Percentiles rank a stretch among this genome's conserved stretches.
Evolutionary conservation across 2,888 invertebrate genomes (phyloP).

Genomic region (Megamerina dolium): DNA sequence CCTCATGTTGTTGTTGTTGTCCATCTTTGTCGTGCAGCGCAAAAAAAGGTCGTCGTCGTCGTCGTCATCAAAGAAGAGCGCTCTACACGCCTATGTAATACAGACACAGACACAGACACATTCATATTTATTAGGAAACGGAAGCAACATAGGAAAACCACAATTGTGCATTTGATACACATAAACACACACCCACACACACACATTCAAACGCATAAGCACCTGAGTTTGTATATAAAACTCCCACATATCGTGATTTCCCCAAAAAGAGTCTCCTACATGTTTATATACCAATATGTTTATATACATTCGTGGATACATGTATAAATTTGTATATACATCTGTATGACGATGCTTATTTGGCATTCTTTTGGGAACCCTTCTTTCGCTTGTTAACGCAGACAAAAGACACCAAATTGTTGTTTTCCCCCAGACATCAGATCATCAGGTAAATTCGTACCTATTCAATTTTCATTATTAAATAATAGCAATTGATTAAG

Average conservation of each 20-base stretch:
- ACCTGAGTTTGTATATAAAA: too few relatives aligned
- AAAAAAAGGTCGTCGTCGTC: background rate
- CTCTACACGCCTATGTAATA: too few relatives aligned
- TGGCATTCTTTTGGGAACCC: background rate
- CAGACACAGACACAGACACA: too few relatives aligned
- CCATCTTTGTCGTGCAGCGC: background rate
- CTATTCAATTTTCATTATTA: conserved; percentile 42
- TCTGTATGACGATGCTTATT: conserved; percentile 2
- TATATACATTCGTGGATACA: too few relatives aligned
- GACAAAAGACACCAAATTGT: conserved; percentile 16
- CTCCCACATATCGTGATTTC: too few relatives aligned
- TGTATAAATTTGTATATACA: background rate
- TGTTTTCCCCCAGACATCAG: too few relatives aligned
- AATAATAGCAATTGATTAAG: conserved; percentile 34
- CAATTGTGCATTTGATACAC: conserved; percentile 33
- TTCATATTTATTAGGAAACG: too few relatives aligned
- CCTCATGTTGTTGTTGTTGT: conserved; percentile 1
- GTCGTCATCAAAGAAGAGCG: background rate
- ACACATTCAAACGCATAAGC: too few relatives aligned
- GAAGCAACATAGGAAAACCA: conserved; percentile 43
- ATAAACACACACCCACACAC: conserved; percentile 9
- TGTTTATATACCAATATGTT: too few relatives aligned
- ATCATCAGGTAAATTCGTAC: conserved; percentile 18
- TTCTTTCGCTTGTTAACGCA: conserved; percentile 4
- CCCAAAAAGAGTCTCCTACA: too few relatives aligned